These are phyloP conservation scores for Galleria mellonella DNA, from an alignment of 1,140 invertebrate species.

Conservation along the genomic window DNA sequence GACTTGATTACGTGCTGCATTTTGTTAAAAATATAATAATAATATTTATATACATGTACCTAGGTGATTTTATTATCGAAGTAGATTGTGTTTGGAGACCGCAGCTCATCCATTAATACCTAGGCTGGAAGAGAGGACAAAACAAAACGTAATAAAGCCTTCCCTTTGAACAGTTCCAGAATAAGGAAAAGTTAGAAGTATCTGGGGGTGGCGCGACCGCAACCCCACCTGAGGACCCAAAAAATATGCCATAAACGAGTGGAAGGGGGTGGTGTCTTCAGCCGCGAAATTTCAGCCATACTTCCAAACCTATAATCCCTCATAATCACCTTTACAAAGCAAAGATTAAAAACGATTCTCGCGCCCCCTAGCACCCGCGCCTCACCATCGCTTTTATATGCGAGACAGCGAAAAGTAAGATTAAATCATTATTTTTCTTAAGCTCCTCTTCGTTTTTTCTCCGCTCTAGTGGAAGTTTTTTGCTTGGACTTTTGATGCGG, in stretches of 20 bases:
- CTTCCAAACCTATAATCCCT: slow-evolving; percentile 75
- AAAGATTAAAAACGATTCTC: slow-evolving; percentile 76
- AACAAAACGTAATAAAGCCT: slow-evolving; percentile 58
- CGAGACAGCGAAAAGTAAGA: slow-evolving; percentile 67
- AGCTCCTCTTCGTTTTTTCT: slow-evolving; percentile 67
- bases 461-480: slow-evolving; percentile 63
- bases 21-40: no score
- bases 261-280: slow-evolving; percentile 49
- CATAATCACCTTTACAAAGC: slow-evolving; percentile 77
- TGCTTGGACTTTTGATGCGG: slow-evolving; percentile 69
- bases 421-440: slow-evolving; percentile 75
- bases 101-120: slow-evolving; percentile 34
- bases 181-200: slow-evolving; percentile 65
- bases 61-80: no score
- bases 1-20: no score
- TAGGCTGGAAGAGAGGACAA: slow-evolving; percentile 26
- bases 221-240: slow-evolving; percentile 52
- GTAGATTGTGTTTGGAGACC: no score
- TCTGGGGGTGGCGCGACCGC: slow-evolving; percentile 46
- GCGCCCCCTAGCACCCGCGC: slow-evolving; percentile 31
- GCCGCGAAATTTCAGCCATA: slow-evolving; percentile 69
- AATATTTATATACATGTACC: no score
- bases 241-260: slow-evolving; percentile 66
- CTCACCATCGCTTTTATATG: slow-evolving; percentile 61
- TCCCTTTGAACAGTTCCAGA: slow-evolving; percentile 57